A percentile compares a stretch with the other conserved stretches of the same genome.
phyloP scores from a whole-genome alignment of 2,113 vertebrate species.

The Amphilophus citrinellus region DNA sequence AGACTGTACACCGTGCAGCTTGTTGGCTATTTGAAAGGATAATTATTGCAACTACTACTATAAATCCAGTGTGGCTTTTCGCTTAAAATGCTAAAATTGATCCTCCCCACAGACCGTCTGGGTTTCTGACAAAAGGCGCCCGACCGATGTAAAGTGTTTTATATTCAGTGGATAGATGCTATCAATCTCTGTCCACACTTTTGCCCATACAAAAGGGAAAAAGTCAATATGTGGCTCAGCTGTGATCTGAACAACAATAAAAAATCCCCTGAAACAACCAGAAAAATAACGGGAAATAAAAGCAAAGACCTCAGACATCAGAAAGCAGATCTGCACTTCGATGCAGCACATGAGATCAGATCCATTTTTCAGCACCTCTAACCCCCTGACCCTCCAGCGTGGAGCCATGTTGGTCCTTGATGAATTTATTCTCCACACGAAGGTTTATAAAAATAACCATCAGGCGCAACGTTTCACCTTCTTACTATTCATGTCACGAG shows the following conservation, averaged over 20 bases:
- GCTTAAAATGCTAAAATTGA: neutral
- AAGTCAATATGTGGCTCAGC: conserved; percentile 4
- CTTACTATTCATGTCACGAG: conserved; percentile 32
- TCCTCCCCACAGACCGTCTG: neutral
- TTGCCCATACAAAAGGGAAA: neutral
- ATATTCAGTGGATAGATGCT: conserved; percentile 1
- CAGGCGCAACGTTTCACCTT: neutral
- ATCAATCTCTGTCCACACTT: neutral
- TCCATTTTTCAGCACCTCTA: neutral
- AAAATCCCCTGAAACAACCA: neutral
- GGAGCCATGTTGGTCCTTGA: neutral
- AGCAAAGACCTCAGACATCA: neutral
- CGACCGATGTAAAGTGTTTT: neutral
- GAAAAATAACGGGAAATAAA: neutral
- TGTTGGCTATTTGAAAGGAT: neutral
- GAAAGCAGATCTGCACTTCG: neutral
- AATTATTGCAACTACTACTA: neutral
- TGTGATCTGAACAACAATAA: conserved; percentile 12
- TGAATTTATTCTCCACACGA: neutral
- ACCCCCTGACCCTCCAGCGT: neutral
- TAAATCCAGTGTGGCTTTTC: neutral
- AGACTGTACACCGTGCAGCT: neutral
- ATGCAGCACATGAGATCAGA: neutral
- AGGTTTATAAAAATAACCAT: neutral
- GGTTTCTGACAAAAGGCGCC: neutral